Percentiles rank a stretch among this genome's conserved stretches.
Conservation (phyloP, 2,888 invertebrate species). For the Zaprionus obscuricornis region DNA sequence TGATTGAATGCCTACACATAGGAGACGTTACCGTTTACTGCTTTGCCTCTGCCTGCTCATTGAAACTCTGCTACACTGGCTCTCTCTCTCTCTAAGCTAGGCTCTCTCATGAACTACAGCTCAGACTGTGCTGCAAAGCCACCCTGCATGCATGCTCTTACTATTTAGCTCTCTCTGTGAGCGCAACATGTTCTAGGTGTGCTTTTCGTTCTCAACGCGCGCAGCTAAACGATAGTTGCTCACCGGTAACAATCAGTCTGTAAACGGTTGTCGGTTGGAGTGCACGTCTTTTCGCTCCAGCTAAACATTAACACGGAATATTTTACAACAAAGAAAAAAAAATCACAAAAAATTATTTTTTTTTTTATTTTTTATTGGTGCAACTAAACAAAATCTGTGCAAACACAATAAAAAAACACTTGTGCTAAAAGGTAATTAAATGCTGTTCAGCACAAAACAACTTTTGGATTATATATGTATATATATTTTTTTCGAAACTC, state of each 20-base stretch:
- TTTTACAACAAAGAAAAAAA: not conserved
- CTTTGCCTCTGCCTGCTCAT: constrained; percentile 11
- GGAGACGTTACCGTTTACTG: constrained; percentile 7
- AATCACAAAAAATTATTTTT: not conserved
- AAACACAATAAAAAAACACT: not conserved
- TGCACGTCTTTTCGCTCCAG: constrained; percentile 14
- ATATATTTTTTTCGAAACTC: not conserved
- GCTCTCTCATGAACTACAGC: not conserved
- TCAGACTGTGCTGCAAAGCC: not conserved
- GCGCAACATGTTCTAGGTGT: constrained; percentile 41
- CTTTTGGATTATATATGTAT: not conserved
- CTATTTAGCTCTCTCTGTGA: not conserved
- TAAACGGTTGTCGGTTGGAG: constrained; percentile 21
- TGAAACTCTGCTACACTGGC: constrained; percentile 24
- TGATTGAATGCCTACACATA: constrained; percentile 24
- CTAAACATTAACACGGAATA: not conserved
- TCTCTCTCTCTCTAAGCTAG: constrained; percentile 3
- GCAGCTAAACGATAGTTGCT: constrained; percentile 9
- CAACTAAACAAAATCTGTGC: too few relatives aligned
- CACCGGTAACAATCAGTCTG: constrained; percentile 16
- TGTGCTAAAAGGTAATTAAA: not conserved
- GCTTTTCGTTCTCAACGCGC: constrained; percentile 20
- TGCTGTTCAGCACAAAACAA: not conserved
- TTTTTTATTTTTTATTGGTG: not conserved
- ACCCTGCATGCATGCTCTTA: not conserved